Evolutionary conservation across 2,797 vertebrate genomes (phyloP).

Genomic region (Acestrorhynchus altus): DNA sequence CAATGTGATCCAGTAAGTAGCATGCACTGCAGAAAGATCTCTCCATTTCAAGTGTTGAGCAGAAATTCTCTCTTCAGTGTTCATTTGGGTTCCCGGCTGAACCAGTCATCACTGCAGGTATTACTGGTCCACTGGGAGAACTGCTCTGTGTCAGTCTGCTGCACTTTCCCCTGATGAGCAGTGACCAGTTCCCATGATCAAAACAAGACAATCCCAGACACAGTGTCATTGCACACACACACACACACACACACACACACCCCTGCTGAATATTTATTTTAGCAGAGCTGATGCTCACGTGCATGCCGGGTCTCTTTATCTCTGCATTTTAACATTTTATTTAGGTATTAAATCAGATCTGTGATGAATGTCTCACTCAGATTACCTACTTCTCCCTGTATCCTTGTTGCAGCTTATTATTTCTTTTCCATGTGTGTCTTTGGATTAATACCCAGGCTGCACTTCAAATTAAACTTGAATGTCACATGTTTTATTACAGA

Average conservation of each 20-base stretch:
- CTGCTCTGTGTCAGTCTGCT: slow-evolving; percentile 6
- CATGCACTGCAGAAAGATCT: too few relatives aligned
- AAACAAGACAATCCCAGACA: slow-evolving; percentile 13
- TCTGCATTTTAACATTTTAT: slow-evolving; percentile 51
- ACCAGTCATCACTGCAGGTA: too few relatives aligned
- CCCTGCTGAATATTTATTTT: background rate
- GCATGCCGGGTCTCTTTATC: background rate
- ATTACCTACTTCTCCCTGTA: slow-evolving; percentile 14
- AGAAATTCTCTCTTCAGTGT: slow-evolving; percentile 5
- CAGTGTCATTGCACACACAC: background rate
- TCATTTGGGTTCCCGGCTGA: slow-evolving; percentile 8
- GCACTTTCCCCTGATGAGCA: background rate
- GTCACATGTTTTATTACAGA: slow-evolving; percentile 78
- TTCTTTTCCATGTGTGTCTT: slow-evolving; percentile 56
- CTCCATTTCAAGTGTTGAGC: too few relatives aligned
- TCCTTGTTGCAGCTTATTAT: slow-evolving; percentile 57
- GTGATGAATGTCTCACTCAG: slow-evolving; percentile 50
- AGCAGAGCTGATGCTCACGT: slow-evolving; percentile 1
- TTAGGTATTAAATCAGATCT: slow-evolving; percentile 51
- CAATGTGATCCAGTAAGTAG: background rate
- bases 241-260: too few relatives aligned
- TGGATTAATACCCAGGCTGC: slow-evolving; percentile 65
- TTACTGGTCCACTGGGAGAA: background rate
- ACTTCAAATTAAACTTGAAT: slow-evolving; percentile 78
- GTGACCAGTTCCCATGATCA: slow-evolving; percentile 29